Base-by-base conservation (phyloP, 2,113 vertebrate species). In the Empidonax traillii region DNA sequence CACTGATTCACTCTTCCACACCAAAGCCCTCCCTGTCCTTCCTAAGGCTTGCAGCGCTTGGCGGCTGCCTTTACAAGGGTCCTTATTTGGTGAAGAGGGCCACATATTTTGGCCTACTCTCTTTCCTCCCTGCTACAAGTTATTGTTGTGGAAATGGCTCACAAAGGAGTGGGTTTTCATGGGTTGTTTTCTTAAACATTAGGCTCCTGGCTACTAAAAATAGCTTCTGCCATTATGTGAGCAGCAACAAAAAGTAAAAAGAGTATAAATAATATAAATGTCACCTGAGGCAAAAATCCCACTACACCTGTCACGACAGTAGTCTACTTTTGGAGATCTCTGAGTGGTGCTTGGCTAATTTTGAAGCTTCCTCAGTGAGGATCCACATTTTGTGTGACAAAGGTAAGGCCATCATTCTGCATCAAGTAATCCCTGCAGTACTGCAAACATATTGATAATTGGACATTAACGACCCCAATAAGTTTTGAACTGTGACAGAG, bases 1-100 rank as follows among this genome's bases (percentile, higher is more conserved):
- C 75, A 69, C 94, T 96, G 96, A 96, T 97, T 97, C 96, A 96
- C 65, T 87, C 61, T 93, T 91, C 94, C 93, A 96, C 90, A 85
- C 85, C 83, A 96, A 94, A 97, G 67, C 72, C 95, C 95, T 93
- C 86, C 96, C 93, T 87, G 95, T 94, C 89, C 90, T 97, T 97
- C 94, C 92, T 72, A 95, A 96, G 31, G 65, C 72, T 58, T 84
- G 71, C 58, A 83, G n/a, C 4, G 2, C 83, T 65, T 33, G 8
- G 79, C 22, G 2, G 72, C 66, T 18, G 8, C 90, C 85, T 84
- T 88, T 52, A n/a, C 66, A 89, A 93, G 90, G 93, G 73, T 37
- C 93, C 84, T 96, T 97, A 95, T 96, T 96, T 94, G 95, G 97
- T 84, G 91, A 96, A 94, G 94, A 93, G 71, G 77, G 71, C 19